A percentile compares a stretch with the other conserved stretches of the same genome.
These are phyloP conservation scores for Siderastrea siderea DNA, from an alignment of 92 coral and sea anemone species.

Conservation along the genomic window DNA sequence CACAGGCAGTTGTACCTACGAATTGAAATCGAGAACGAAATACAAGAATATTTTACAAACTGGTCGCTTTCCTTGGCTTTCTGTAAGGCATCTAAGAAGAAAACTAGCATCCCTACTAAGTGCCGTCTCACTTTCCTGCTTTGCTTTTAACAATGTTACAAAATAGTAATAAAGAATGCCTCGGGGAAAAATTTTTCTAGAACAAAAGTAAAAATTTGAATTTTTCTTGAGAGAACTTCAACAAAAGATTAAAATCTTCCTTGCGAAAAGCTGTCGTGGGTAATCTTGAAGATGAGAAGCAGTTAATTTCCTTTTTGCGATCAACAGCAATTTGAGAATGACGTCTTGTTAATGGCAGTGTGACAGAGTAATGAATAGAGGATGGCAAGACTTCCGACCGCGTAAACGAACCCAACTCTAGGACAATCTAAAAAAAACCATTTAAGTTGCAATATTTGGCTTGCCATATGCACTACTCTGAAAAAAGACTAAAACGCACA, in stretches of 20 bases:
- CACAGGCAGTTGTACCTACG: too few species aligned
- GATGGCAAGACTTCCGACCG: neutral
- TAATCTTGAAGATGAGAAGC: neutral
- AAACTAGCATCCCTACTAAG: neutral
- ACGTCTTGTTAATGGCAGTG: neutral
- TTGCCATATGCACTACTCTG: too few species aligned
- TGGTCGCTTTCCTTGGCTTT: too few species aligned
- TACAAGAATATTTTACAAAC: too few species aligned
- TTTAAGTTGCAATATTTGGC: too few species aligned
- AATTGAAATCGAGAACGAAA: too few species aligned
- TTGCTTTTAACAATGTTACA: neutral
- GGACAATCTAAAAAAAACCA: too few species aligned
- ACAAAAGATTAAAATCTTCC: neutral
- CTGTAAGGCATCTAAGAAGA: neutral
- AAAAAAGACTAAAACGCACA: too few species aligned
- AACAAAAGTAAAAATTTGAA: neutral
- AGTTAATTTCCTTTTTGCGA: constrained; percentile 21
- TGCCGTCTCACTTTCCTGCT: neutral
- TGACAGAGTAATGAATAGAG: neutral
- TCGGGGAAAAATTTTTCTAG: neutral
- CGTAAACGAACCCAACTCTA: neutral
- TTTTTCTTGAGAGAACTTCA: neutral
- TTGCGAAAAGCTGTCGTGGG: neutral
- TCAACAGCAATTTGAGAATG: neutral
- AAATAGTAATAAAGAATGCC: neutral